Evolutionary conservation across 2,113 vertebrate genomes (phyloP), one percentile per base, ranked within the genome.

Genomic region (Anolis carolinensis): DNA sequence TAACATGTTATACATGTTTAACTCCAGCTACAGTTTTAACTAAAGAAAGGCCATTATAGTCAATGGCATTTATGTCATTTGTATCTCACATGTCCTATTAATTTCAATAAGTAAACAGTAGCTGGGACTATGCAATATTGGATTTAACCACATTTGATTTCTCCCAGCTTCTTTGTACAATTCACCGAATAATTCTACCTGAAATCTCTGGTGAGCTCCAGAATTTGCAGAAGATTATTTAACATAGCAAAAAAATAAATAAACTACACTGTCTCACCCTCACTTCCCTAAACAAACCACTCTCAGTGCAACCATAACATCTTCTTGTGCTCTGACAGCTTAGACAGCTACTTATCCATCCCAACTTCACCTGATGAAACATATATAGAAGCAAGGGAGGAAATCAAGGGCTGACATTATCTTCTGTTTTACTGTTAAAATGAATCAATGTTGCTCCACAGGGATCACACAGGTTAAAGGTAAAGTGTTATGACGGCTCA

Each of bases 331-430:
- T 72, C n/a, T 50, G 34, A 21, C 9, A 14, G 25, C 7, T 30
- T 7, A 50, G 65, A 62, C 79, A 34, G 34, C 50, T 83, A 32
- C 11, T 11, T 68, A 79, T 16, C 16, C 8, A 14, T 27, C 16
- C 14, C 1, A 30, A 59, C 0, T 25, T 30, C 4, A 70, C n/a
- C 30, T 55, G 71, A 39, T 32, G 4, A 50, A 84, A 68, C 30
- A 11, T 23, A 7, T 16, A 7, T 16, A 6, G 48, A 81, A n/a
- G 30, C 20, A 75, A 2, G 32, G 59, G 52, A 77, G 32, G n/a
- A 90, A 68, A 39, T 34, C 71, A 89, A 44, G 30, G 87, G 52
- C 1, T 67, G 21, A 25, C 82, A 8, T 14, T 88, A 81, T 14
- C 10, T 30, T 81, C 90, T 8, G 34, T 89, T 78, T 4, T 18